Percentiles rank a stretch among this genome's conserved stretches.
These are phyloP conservation scores for Hypselothyrea guttata DNA, from an alignment of 2,888 invertebrate genomes.

Conservation along the genomic window DNA sequence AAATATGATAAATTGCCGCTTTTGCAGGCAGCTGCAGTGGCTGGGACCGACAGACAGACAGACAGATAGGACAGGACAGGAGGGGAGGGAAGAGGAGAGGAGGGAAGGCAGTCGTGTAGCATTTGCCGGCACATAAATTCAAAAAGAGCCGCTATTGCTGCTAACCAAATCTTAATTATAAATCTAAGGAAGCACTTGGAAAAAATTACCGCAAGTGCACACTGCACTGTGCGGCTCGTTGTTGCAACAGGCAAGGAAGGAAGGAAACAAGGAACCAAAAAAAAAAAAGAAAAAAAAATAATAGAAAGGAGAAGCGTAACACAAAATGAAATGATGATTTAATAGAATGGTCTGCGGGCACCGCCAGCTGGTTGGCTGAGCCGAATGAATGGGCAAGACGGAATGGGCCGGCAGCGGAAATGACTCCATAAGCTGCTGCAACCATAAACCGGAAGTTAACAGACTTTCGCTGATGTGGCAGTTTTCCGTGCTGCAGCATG, in stretches of 20 bases:
- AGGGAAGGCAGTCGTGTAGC: constrained; percentile 31
- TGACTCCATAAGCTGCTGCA: constrained; percentile 77
- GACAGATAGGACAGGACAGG: constrained; percentile 6
- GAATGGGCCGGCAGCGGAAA: constrained; percentile 65
- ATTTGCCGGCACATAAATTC: constrained; percentile 76
- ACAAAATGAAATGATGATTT: constrained; percentile 78
- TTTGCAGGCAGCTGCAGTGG: constrained; percentile 43
- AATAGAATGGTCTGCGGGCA: constrained; percentile 78
- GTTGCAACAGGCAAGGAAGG: constrained; percentile 8
- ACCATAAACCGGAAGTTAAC: constrained; percentile 80
- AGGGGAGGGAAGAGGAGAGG: constrained; percentile 12
- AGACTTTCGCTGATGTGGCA: constrained; percentile 81
- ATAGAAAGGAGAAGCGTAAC: constrained; percentile 24
- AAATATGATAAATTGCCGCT: constrained; percentile 72
- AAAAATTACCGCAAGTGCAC: constrained; percentile 75
- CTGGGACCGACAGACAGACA: constrained; percentile 16
- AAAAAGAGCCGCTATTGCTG: constrained; percentile 76
- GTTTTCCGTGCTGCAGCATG: constrained; percentile 50
- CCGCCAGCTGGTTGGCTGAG: constrained; percentile 69
- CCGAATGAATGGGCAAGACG: constrained; percentile 70
- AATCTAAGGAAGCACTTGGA: constrained; percentile 80
- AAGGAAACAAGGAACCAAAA: constrained; percentile 22
- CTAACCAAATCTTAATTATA: constrained; percentile 81
- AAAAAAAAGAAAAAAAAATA: constrained; percentile 10
- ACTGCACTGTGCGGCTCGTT: constrained; percentile 40